Evolutionary conservation across 2,113 vertebrate species (phyloP).

Genomic region (Cranoglanis bouderius): DNA sequence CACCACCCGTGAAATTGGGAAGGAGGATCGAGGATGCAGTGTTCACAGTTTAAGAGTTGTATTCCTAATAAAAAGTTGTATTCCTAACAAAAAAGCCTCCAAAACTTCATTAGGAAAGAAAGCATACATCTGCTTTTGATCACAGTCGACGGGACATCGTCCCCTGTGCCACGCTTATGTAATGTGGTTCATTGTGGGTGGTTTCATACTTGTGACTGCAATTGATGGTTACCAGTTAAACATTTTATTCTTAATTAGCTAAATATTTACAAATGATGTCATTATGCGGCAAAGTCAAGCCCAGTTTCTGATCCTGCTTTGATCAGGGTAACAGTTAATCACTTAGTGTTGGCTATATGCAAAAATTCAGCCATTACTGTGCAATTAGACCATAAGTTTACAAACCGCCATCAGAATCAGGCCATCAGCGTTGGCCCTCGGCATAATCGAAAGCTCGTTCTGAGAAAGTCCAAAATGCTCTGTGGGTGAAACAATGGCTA

Average conservation of each 20-base stretch:
- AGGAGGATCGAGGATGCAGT: background rate
- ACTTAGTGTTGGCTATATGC: constrained; percentile 18
- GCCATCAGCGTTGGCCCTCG: constrained; percentile 8
- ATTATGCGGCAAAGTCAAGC: background rate
- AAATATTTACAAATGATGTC: constrained; percentile 38
- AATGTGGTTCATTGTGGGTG: constrained; percentile 4
- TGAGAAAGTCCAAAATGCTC: background rate
- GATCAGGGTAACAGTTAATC: constrained; percentile 32
- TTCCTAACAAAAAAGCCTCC: constrained; percentile 14
- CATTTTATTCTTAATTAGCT: constrained; percentile 34
- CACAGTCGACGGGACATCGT: constrained; percentile 22
- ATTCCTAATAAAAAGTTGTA: constrained; percentile 18
- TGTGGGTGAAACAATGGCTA: constrained; percentile 23
- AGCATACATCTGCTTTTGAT: constrained; percentile 39
- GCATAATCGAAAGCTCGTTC: background rate
- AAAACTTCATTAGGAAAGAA: constrained; percentile 44
- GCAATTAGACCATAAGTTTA: constrained; percentile 24
- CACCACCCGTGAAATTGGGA: constrained; percentile 13
- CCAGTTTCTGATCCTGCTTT: constrained; percentile 13
- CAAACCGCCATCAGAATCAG: background rate
- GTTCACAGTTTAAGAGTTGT: constrained; percentile 34
- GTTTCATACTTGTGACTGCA: constrained; percentile 25
- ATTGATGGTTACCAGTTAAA: constrained; percentile 32
- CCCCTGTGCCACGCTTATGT: constrained; percentile 21
- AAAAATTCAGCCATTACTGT: constrained; percentile 14